Percentiles rank a stretch among this genome's conserved stretches.
Conservation (phyloP, 2,113 vertebrate species). For the Psittacula cyanocephala region DNA sequence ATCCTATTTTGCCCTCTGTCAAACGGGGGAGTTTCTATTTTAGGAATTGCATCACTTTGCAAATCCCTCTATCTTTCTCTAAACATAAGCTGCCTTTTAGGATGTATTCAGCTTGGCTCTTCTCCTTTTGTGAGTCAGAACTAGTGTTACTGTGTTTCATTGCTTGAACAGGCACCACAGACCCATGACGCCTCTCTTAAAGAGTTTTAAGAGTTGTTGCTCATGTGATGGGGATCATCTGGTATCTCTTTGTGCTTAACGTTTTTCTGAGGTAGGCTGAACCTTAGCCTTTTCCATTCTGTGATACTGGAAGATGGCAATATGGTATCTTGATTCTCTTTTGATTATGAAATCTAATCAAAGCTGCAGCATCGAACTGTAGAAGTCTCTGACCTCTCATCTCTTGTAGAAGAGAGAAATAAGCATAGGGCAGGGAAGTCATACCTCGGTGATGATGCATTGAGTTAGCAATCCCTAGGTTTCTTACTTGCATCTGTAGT, state of each 20-base stretch:
- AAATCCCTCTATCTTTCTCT: neutral
- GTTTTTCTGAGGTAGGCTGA: neutral
- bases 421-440: neutral
- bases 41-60: neutral
- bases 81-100: neutral
- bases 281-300: neutral
- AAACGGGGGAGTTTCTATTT: neutral
- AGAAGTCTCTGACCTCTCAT: neutral
- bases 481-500: neutral
- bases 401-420: neutral
- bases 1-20: neutral
- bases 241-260: neutral
- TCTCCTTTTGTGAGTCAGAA: constrained; percentile 30
- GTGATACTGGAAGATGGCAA: neutral
- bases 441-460: neutral
- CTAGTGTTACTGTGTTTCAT: neutral
- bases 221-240: neutral
- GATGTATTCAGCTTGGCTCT: neutral
- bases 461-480: neutral
- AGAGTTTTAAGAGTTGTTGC: neutral
- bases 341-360: neutral
- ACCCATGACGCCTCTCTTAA: neutral
- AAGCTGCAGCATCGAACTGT: neutral
- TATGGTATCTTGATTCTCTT: neutral
- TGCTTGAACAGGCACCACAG: neutral